Percentiles rank a stretch among this genome's conserved stretches.
Evolutionary conservation across 2,797 vertebrate species (phyloP).

Genomic region (Phyllotis vaccarum): DNA sequence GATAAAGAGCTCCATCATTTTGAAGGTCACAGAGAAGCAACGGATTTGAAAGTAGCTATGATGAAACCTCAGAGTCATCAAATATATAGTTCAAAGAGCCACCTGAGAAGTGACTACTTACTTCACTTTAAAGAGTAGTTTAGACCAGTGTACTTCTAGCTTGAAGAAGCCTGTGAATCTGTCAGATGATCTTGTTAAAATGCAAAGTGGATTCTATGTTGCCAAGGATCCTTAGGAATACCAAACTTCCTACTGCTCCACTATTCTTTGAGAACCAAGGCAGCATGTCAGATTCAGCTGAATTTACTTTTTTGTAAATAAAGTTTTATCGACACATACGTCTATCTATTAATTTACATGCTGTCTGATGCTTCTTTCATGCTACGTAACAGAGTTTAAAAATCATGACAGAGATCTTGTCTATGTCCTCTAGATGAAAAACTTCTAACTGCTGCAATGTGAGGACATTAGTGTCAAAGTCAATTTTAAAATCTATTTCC

Average conservation of each 20-base stretch:
- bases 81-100: constrained; percentile 2
- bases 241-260: not conserved
- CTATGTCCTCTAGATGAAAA: not conserved
- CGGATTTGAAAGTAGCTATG: not conserved
- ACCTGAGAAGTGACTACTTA: not conserved
- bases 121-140: constrained; percentile 1
- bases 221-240: not conserved
- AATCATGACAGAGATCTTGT: not conserved
- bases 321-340: constrained; percentile 26
- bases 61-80: not conserved
- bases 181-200: constrained; percentile 13
- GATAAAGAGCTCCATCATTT: not conserved
- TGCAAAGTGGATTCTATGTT: not conserved
- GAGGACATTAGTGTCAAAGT: not conserved
- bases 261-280: constrained; percentile 9
- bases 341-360: not conserved
- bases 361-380: not conserved
- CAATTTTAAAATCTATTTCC: not conserved
- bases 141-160: not conserved
- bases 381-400: not conserved
- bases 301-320: not conserved
- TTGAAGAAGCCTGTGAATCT: not conserved
- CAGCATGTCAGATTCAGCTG: not conserved
- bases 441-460: not conserved
- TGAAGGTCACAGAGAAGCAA: not conserved